These are phyloP conservation scores for Neocrepidodera transversa DNA, from an alignment of 2,888 invertebrate genomes.

Conservation along the genomic window DNA sequence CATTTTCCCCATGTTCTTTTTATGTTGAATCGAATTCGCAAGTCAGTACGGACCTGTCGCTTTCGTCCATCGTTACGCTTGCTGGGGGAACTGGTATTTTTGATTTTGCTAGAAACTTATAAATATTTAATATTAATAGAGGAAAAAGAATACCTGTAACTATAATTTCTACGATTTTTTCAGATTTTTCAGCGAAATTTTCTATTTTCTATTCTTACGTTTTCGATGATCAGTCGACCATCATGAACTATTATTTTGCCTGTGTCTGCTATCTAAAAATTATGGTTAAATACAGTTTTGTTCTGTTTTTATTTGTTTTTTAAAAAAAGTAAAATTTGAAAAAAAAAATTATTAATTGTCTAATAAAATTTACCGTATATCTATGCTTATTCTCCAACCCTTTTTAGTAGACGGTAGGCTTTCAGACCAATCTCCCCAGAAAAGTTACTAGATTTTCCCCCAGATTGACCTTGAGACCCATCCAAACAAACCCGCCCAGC, in stretches of 20 bases:
- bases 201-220: conserved; percentile 65
- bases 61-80: conserved; percentile 70
- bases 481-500: no score
- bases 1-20: conserved; percentile 69
- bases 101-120: conserved; percentile 69
- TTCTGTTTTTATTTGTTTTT: no score
- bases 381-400: conserved; percentile 67
- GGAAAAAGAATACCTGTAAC: conserved; percentile 59
- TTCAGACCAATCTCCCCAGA: no score
- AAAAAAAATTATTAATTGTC: no score
- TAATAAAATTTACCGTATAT: conserved; percentile 65
- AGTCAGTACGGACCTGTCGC: conserved; percentile 67
- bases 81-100: conserved; percentile 66
- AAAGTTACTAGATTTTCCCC: no score
- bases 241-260: conserved; percentile 68
- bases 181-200: conserved; percentile 71
- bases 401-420: conserved; percentile 68
- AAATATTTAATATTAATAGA: no score
- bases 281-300: no score
- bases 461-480: no score
- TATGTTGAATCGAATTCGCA: conserved; percentile 67
- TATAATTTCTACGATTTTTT: conserved; percentile 65
- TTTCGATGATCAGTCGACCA: conserved; percentile 66
- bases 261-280: conserved; percentile 64
- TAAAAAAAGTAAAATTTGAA: no score